These are phyloP conservation scores for Bergia sp. DNA, from an alignment of 92 coral and sea anemone species.

Conservation along the genomic window DNA sequence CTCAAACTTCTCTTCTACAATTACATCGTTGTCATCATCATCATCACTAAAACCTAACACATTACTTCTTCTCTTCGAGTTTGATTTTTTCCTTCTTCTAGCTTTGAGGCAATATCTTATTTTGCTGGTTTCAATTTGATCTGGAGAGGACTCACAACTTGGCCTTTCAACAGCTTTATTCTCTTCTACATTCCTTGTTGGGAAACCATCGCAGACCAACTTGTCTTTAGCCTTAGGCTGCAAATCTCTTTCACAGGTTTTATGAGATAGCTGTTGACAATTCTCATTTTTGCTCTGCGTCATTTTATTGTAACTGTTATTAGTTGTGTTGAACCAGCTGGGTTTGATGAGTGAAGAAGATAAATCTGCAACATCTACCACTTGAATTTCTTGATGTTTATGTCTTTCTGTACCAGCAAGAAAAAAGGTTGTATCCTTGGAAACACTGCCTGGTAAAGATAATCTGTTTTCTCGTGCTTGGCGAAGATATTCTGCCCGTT, in stretches of 20 bases:
- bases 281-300: not conserved
- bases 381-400: not conserved
- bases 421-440: not conserved
- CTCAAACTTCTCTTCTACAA: not conserved
- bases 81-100: conserved; percentile 14
- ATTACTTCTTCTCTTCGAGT: not conserved
- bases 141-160: not conserved
- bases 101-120: not conserved
- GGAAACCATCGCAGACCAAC: not conserved
- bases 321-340: not conserved
- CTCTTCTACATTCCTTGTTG: not conserved
- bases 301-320: not conserved
- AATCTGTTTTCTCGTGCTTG: conserved; percentile 50
- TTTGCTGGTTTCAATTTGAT: not conserved
- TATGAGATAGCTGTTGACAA: not conserved
- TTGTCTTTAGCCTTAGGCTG: not conserved
- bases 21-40: conserved; percentile 44
- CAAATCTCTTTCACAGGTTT: not conserved
- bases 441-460: not conserved
- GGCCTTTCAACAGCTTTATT: not conserved
- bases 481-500: conserved; percentile 67
- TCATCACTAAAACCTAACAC: conserved; percentile 61
- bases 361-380: not conserved
- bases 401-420: not conserved
- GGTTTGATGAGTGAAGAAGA: not conserved